phyloP scores from a whole-genome alignment of 2,888 invertebrate genomes.

The Dynastes hyllus region DNA sequence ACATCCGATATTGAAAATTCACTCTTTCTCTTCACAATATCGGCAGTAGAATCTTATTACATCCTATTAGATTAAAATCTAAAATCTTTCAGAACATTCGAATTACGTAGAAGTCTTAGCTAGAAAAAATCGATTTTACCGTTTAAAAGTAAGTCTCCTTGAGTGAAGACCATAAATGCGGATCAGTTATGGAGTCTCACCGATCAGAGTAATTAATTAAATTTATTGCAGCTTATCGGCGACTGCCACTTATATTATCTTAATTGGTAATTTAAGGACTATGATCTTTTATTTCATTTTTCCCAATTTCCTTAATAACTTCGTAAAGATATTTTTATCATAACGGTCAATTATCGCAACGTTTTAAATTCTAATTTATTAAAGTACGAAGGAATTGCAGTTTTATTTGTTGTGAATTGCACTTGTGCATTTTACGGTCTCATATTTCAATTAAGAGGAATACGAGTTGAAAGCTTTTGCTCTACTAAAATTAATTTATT shows the following conservation, averaged over 20 bases:
- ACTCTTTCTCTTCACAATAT: no score
- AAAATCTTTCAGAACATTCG: background rate
- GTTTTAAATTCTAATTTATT: slow-evolving; percentile 38
- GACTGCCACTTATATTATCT: slow-evolving; percentile 38
- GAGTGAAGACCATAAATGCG: background rate
- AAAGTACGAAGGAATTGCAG: background rate
- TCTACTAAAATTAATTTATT: background rate
- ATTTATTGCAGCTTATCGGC: slow-evolving; percentile 28
- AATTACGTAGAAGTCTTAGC: background rate
- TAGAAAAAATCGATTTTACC: background rate
- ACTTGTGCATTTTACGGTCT: background rate
- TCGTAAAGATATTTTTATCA: slow-evolving; percentile 27
- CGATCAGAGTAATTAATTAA: slow-evolving; percentile 30
- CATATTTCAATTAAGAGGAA: background rate
- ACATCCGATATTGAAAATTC: no score
- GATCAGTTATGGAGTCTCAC: slow-evolving; percentile 12
- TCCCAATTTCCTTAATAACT: slow-evolving; percentile 7
- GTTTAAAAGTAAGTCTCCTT: slow-evolving; percentile 1
- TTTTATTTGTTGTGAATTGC: slow-evolving; percentile 5
- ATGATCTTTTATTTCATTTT: slow-evolving; percentile 15
- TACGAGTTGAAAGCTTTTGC: no score
- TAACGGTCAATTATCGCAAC: background rate
- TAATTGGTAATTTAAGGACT: slow-evolving; percentile 45
- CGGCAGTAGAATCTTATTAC: background rate
- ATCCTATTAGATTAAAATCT: background rate